phyloP scores from a whole-genome alignment of 1,140 invertebrate species.

The Zaprionus inermis region DNA sequence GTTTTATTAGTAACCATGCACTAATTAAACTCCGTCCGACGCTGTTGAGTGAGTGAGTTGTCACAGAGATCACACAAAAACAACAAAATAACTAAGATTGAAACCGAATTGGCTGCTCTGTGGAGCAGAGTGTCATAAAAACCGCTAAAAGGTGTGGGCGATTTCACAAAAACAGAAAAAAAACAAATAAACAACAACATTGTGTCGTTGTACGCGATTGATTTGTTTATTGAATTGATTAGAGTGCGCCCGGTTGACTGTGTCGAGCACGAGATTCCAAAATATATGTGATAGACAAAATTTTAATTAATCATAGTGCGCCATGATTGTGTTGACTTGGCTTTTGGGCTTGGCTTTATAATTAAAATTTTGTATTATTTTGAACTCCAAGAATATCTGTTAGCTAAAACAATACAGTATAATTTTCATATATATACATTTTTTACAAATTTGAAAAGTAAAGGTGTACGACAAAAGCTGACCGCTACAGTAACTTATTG shows the following conservation, averaged over 20 bases:
- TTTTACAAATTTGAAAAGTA: conserved; percentile 8
- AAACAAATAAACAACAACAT: conserved; percentile 26
- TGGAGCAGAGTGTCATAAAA: conserved; percentile 78
- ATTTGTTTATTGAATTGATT: conserved; percentile 78
- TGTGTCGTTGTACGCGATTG: conserved; percentile 36
- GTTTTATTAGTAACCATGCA: conserved; percentile 80
- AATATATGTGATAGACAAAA: conserved; percentile 28
- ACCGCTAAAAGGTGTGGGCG: conserved; percentile 80
- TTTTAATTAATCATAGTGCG: conserved; percentile 65
- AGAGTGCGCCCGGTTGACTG: conserved; percentile 42
- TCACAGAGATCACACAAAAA: conserved; percentile 45
- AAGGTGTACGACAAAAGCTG: conserved; percentile 9
- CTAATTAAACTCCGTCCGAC: conserved; percentile 72
- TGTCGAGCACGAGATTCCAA: conserved; percentile 34
- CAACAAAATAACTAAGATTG: conserved; percentile 40
- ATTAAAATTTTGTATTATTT: not conserved
- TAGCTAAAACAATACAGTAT: not conserved
- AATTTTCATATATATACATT: not conserved
- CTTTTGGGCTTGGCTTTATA: too few species aligned
- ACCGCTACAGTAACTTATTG: not conserved
- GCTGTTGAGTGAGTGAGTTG: conserved; percentile 57
- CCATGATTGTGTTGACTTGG: conserved; percentile 42
- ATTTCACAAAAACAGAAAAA: conserved; percentile 52
- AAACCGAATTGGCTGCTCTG: conserved; percentile 69
- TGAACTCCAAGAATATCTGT: not conserved